These are phyloP conservation scores for Ichneumoninae sp. DNA, from an alignment of 2,888 invertebrate species.

Conservation along the genomic window DNA sequence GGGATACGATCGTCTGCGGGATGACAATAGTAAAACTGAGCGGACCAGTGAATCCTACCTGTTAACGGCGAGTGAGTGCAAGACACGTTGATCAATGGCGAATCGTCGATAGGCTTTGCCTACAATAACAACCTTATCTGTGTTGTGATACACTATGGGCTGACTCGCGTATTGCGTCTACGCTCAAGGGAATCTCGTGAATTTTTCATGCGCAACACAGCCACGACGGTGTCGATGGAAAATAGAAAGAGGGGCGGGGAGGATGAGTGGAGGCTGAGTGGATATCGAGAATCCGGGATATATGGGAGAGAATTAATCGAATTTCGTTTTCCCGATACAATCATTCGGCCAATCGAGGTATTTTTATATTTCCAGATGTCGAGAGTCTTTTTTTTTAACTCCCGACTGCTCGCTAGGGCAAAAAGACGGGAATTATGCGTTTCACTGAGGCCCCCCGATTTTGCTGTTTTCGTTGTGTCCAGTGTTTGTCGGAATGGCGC, in stretches of 20 bases:
- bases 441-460: no score
- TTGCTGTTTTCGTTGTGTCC: no score
- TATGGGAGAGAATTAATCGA: not conserved
- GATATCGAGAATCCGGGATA: not conserved
- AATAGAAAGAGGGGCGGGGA: not conserved
- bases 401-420: no score
- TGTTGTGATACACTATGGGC: not conserved
- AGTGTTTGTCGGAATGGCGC: no score
- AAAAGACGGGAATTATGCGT: no score
- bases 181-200: not conserved
- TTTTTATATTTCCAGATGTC: no score
- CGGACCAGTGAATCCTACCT: constrained; percentile 10
- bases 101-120: not conserved
- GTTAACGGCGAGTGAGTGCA: constrained; percentile 28
- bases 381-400: no score
- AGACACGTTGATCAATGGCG: not conserved
- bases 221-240: not conserved
- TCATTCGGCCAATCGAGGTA: no score
- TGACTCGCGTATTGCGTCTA: not conserved
- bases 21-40: constrained; percentile 3
- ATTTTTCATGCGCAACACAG: not conserved
- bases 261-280: not conserved
- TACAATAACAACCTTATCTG: not conserved
- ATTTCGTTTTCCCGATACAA: no score
- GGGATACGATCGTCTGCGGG: not conserved